Percentiles rank a stretch among this genome's conserved stretches.
These are phyloP conservation scores for Sternarchorhynchus goeldii DNA, from an alignment of 2,797 vertebrate species.

Conservation along the genomic window DNA sequence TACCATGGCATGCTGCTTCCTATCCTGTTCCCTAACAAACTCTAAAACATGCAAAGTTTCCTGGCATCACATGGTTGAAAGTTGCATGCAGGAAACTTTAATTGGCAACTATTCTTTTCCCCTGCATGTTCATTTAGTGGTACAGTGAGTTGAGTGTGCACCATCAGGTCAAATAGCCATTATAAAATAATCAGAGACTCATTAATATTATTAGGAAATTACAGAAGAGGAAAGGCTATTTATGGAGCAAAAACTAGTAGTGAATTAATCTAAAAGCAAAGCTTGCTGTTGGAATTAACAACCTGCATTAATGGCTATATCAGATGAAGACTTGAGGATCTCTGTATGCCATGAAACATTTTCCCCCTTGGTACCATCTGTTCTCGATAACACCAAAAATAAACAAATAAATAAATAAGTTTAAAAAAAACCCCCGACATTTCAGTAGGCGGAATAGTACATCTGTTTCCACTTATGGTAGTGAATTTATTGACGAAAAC, in stretches of 20 bases:
- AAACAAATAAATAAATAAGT: neutral
- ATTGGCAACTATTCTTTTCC: no score
- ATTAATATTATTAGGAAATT: neutral
- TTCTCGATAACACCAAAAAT: slow-evolving; percentile 32
- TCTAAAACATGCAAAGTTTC: no score
- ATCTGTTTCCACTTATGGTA: slow-evolving; percentile 17
- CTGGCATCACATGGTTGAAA: no score
- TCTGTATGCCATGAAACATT: neutral
- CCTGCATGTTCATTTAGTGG: no score
- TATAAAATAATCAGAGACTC: neutral
- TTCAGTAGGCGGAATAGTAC: neutral
- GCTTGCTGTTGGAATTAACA: neutral
- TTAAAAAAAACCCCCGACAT: neutral
- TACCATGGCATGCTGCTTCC: neutral
- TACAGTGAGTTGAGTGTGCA: no score
- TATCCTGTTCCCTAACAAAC: no score
- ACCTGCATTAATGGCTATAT: neutral
- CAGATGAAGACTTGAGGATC: neutral
- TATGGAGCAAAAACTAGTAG: neutral
- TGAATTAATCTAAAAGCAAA: neutral
- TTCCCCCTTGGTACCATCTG: slow-evolving; percentile 26
- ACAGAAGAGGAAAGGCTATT: neutral
- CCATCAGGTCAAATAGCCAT: neutral
- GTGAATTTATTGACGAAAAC: neutral
- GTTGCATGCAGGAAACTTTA: no score